Evolutionary conservation across 2,888 invertebrate species (phyloP).

Genomic region (Hesperia comma): DNA sequence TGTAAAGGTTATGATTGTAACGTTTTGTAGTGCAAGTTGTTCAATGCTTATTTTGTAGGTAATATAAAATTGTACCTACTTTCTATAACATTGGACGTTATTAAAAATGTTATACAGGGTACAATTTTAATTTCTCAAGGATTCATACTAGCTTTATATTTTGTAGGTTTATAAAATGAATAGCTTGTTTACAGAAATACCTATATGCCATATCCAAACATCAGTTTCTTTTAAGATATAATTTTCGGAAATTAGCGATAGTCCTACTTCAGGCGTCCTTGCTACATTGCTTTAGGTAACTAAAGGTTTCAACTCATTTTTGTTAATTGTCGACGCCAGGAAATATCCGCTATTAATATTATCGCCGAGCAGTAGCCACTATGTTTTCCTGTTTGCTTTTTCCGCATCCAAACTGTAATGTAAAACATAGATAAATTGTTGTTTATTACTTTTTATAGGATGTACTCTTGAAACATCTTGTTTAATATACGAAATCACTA

Average conservation of each 20-base stretch:
- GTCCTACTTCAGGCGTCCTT: no score
- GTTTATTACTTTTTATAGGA: slow-evolving; percentile 16
- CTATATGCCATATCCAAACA: no score
- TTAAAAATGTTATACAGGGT: background rate
- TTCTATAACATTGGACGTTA: background rate
- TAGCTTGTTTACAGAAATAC: no score
- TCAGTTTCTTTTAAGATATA: no score
- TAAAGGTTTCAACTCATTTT: no score
- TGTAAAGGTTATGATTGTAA: slow-evolving; percentile 8
- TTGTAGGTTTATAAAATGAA: no score
- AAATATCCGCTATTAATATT: background rate
- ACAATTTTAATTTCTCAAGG: background rate
- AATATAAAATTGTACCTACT: slow-evolving; percentile 5
- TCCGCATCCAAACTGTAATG: slow-evolving; percentile 3
- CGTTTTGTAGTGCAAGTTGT: background rate
- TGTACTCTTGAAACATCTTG: slow-evolving; percentile 14
- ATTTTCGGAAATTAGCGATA: no score
- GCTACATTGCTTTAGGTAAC: no score
- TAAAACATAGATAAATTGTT: slow-evolving; percentile 13
- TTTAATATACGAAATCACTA: slow-evolving; percentile 23
- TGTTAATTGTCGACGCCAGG: no score
- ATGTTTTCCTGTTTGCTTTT: background rate
- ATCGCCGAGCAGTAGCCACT: background rate
- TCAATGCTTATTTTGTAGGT: background rate
- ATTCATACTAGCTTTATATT: background rate